Evolutionary conservation across 2,113 vertebrate species (phyloP).

Genomic region (Ramphastos sulfuratus): DNA sequence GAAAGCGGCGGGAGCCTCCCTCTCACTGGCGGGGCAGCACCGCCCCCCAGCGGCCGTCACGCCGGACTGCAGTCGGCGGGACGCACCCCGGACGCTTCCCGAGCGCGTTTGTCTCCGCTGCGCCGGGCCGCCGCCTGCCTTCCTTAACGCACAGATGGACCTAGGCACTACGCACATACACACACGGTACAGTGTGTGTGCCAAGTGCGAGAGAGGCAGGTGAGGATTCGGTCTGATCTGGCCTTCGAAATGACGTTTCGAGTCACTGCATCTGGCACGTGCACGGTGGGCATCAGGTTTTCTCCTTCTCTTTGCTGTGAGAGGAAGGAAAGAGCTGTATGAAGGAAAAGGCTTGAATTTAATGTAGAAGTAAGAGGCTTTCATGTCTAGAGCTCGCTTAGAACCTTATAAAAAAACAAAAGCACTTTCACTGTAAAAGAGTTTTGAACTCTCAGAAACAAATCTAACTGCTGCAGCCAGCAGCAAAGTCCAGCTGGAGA

Average conservation of each 20-base stretch:
- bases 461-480: not conserved
- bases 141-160: accelerated
- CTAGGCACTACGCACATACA: not conserved
- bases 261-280: accelerated
- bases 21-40: not conserved
- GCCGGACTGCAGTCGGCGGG: conserved; percentile 12
- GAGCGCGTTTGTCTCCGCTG: too few relatives aligned
- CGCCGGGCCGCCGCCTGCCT: not conserved
- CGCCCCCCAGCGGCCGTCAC: accelerated
- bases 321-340: not conserved
- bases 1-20: too few relatives aligned
- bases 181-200: accelerated
- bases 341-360: not conserved
- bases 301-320: accelerated
- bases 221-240: accelerated
- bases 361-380: not conserved
- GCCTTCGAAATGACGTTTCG: accelerated
- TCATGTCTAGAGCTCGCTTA: not conserved
- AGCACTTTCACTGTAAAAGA: not conserved
- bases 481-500: not conserved
- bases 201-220: accelerated
- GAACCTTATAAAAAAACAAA: accelerated
- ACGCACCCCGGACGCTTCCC: not conserved
- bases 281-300: accelerated
- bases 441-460: not conserved